Evolutionary conservation across 2,113 vertebrate genomes (phyloP).

Genomic region (Columbina picui): DNA sequence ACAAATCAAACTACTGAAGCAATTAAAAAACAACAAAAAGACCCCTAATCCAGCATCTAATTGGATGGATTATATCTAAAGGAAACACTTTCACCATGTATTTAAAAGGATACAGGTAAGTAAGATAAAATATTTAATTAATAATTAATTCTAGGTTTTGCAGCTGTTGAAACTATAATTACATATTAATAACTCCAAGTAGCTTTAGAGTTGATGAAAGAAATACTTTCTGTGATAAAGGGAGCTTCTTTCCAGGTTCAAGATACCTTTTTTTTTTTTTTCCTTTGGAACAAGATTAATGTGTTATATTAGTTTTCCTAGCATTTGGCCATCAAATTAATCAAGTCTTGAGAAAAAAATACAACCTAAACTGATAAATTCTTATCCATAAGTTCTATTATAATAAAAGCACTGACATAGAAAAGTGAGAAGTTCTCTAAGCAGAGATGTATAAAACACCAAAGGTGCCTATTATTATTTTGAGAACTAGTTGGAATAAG

Average conservation of each 20-base stretch:
- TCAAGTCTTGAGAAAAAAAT: background rate
- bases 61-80: background rate
- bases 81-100: background rate
- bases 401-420: background rate
- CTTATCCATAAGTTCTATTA: background rate
- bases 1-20: background rate
- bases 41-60: background rate
- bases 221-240: background rate
- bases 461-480: background rate
- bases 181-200: constrained; percentile 19
- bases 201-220: background rate
- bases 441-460: background rate
- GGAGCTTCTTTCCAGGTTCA: background rate
- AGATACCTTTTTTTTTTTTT: background rate
- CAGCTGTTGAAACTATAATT: constrained; percentile 47
- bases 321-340: background rate
- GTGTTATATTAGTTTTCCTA: background rate
- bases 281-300: background rate
- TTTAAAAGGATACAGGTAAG: constrained; percentile 30
- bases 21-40: background rate
- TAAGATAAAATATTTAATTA: constrained; percentile 53
- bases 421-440: background rate
- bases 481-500: background rate
- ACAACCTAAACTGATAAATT: background rate
- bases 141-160: constrained; percentile 53